phyloP scores from a whole-genome alignment of 2,113 vertebrate species.

The Probosciger aterrimus region DNA sequence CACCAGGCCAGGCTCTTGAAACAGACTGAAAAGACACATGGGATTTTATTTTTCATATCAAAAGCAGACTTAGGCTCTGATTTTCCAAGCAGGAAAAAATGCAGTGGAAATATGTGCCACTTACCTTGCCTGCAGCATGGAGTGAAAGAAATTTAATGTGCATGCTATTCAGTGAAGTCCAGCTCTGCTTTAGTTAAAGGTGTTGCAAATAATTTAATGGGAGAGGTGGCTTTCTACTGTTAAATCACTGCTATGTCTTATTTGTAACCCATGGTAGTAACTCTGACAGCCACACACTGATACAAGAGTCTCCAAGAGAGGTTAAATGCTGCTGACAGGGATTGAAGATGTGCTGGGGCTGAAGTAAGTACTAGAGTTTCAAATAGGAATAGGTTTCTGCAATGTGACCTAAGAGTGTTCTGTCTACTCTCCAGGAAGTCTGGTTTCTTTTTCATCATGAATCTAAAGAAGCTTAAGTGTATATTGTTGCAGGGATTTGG shows the following conservation, averaged over 20 bases:
- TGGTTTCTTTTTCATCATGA: background rate
- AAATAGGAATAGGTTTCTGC: background rate
- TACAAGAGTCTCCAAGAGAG: background rate
- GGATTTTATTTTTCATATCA: background rate
- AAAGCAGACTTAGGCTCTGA: background rate
- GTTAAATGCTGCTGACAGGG: background rate
- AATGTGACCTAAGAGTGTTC: background rate
- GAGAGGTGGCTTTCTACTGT: background rate
- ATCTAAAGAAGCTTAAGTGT: background rate
- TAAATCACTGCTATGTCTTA: background rate
- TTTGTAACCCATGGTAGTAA: background rate
- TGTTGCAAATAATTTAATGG: background rate
- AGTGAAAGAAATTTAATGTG: background rate
- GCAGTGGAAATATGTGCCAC: background rate
- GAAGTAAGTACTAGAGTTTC: background rate
- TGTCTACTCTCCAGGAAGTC: background rate
- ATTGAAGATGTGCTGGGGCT: background rate
- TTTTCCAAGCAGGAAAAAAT: background rate
- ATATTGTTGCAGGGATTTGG: background rate
- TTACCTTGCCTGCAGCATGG: background rate
- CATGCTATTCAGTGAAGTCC: background rate
- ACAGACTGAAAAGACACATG: background rate
- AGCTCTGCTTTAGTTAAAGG: background rate
- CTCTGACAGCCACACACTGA: background rate
- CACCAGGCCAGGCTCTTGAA: background rate